Conservation (phyloP, 1,140 invertebrate genomes). For the Papilio glaucus region DNA sequence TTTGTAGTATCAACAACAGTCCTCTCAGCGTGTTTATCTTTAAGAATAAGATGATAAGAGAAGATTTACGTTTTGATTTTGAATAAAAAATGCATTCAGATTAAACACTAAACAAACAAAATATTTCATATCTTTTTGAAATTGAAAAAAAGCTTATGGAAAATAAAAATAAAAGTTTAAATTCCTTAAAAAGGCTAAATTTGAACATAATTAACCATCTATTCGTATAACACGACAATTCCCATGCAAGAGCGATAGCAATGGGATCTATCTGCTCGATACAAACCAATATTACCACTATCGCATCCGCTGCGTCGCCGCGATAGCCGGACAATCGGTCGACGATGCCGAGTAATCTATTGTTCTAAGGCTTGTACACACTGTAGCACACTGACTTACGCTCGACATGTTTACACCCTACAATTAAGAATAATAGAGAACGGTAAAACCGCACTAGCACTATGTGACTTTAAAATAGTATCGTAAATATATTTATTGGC, state of each 20-base stretch:
- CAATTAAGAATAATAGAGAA: not conserved
- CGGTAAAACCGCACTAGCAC: not conserved
- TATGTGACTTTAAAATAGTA: not conserved
- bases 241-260: constrained; percentile 38
- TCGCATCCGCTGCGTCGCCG: constrained; percentile 42
- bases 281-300: constrained; percentile 45
- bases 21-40: too few relatives aligned
- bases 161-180: not conserved
- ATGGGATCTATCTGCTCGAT: constrained; percentile 39
- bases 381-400: constrained; percentile 31
- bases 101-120: too few relatives aligned
- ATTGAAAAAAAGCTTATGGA: not conserved
- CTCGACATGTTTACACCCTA: not conserved
- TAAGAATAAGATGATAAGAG: too few relatives aligned
- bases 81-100: too few relatives aligned
- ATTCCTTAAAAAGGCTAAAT: not conserved
- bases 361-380: constrained; percentile 44
- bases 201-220: constrained; percentile 2
- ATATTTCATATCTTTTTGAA: too few relatives aligned
- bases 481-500: too few relatives aligned
- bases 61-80: too few relatives aligned
- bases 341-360: constrained; percentile 54
- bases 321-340: constrained; percentile 37
- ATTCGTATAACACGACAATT: not conserved
- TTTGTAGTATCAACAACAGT: too few relatives aligned